These are phyloP conservation scores for Sinocyclocheilus grahami DNA, from an alignment of 2,113 vertebrate genomes.

Conservation along the genomic window DNA sequence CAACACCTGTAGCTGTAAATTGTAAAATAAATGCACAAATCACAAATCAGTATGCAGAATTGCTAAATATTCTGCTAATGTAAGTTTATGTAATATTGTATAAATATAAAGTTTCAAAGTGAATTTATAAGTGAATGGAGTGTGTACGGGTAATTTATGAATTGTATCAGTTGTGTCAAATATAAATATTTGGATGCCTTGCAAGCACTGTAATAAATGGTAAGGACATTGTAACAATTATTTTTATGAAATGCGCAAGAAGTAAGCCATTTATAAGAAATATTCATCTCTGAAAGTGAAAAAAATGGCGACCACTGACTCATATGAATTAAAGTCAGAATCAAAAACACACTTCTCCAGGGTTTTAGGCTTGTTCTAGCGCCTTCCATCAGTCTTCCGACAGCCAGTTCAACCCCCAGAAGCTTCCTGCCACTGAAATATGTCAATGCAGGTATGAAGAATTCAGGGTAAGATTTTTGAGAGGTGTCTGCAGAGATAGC, in stretches of 20 bases:
- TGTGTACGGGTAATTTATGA: neutral
- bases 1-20: neutral
- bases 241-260: neutral
- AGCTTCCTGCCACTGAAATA: conserved; percentile 49
- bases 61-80: too few relatives aligned
- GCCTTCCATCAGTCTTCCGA: conserved; percentile 37
- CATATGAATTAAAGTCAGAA: conserved; percentile 4
- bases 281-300: neutral
- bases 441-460: conserved; percentile 57
- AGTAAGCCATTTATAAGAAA: neutral
- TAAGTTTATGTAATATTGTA: too few relatives aligned
- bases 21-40: neutral
- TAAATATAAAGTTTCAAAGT: too few relatives aligned
- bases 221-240: neutral
- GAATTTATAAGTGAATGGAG: too few relatives aligned
- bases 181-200: neutral
- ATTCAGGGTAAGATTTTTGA: conserved; percentile 60
- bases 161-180: neutral
- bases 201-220: neutral
- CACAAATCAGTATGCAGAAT: too few relatives aligned
- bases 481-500: conserved; percentile 64
- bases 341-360: neutral
- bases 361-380: neutral
- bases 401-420: conserved; percentile 36
- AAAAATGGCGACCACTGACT: neutral